Base-by-base conservation (phyloP, 2,888 invertebrate species). In the Nezara viridula region DNA sequence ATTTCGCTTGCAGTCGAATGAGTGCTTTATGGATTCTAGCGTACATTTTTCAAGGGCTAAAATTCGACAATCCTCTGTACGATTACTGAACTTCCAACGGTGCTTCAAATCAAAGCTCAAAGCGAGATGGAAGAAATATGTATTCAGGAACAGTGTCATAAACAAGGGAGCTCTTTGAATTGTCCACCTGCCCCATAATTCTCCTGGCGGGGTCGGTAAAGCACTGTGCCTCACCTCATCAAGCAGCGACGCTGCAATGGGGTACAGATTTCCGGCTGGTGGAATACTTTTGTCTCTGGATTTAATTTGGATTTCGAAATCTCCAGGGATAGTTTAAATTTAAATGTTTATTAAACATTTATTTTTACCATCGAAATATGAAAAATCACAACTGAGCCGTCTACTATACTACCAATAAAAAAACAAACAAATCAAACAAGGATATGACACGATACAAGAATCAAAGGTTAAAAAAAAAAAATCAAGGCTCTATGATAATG, bases 141-240 rank as follows among this genome's bases (percentile, higher is more conserved):
- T 19, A 73, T 73, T 37, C 66, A 73, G 66, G 66, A 73, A 73
- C 66, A 73, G 37, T 73, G 66, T 16, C 66, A 73, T 73, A 73
- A 73, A 73, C 66, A 73, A 37, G 66, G 14, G 60, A 73, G 37
- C 66, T 73, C 32, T 73, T 73, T 73, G 66, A 73, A 73, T 73
- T 73, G 37, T 32, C 66, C 37, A 73, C 66, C 66, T 73, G 66
- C 66, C 66, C 37, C 66, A 37, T 73, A 73, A 73, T 37, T 73
- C 66, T 73, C 32, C 21, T 19, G 32, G 3, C 37, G 10, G 37
- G 16, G 32, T 66, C 32, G 66, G 32, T 16, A 66, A 66, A 32
- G 66, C 32, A 0, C 66, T 5, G 32, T n/a, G 16, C 27, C 12
- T n/a, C 27, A 9, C 7, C 66, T 73, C 66, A 73, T 73, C 66